phyloP scores from a whole-genome alignment of 2,888 invertebrate species.

The Diplazon laetatorius region DNA sequence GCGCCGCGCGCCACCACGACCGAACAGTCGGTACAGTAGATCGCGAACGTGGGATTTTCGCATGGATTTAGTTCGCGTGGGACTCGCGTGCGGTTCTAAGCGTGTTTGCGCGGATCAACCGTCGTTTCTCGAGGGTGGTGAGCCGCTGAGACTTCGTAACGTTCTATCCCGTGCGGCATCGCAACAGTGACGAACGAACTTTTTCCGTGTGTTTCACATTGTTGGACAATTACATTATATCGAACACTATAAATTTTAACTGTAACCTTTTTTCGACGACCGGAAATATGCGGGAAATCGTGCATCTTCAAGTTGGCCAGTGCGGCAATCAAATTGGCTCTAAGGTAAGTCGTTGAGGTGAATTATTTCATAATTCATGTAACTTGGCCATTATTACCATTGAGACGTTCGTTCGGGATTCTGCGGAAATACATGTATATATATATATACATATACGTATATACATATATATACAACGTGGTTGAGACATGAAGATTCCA shows the following conservation, averaged over 20 bases:
- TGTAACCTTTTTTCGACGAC: too few species aligned
- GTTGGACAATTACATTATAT: neutral
- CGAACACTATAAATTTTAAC: neutral
- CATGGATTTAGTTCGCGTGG: constrained; percentile 39
- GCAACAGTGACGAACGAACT: constrained; percentile 58
- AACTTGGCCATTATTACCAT: neutral
- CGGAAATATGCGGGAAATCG: constrained; percentile 85
- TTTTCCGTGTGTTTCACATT: constrained; percentile 51
- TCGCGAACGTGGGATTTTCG: constrained; percentile 1
- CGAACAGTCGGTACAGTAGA: constrained; percentile 50
- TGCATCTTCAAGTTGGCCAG: constrained; percentile 86
- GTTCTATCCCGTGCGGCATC: neutral
- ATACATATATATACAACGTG: constrained; percentile 28
- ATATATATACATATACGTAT: constrained; percentile 9
- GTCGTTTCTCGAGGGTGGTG: neutral
- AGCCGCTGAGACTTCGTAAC: too few species aligned
- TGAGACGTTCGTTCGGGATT: neutral
- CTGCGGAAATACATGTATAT: neutral
- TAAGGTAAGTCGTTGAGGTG: constrained; percentile 77
- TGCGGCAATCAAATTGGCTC: constrained; percentile 87
- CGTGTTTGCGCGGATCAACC: constrained; percentile 28
- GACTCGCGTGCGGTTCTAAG: constrained; percentile 52
- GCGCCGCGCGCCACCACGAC: neutral
- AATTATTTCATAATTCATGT: neutral
- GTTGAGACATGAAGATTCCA: constrained; percentile 5